These are phyloP conservation scores for Tineola bisselliella DNA, from an alignment of 2,888 invertebrate genomes.

Conservation along the genomic window DNA sequence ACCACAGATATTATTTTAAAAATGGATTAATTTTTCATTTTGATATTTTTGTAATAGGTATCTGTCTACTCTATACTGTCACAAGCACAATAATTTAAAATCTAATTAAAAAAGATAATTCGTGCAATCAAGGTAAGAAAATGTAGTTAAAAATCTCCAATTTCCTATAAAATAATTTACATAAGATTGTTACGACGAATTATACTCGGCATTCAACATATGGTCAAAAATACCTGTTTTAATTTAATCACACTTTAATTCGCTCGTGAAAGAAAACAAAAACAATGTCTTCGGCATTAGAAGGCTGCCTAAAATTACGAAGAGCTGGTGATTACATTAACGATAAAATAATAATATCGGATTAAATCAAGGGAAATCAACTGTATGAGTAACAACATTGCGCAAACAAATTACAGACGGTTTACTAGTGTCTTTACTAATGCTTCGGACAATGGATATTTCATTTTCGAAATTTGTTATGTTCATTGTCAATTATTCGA, in stretches of 20 bases:
- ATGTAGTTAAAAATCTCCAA: too few species aligned
- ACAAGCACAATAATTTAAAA: too few species aligned
- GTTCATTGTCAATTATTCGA: not conserved
- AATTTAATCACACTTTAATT: not conserved
- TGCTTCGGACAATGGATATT: constrained; percentile 3
- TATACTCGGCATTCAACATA: too few species aligned
- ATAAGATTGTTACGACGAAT: too few species aligned
- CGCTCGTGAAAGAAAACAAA: not conserved
- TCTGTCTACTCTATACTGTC: too few species aligned
- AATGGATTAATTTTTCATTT: too few species aligned
- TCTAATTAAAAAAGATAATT: too few species aligned
- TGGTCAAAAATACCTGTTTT: not conserved
- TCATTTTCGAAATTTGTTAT: not conserved
- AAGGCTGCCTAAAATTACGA: constrained; percentile 3
- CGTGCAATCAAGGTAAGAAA: too few species aligned
- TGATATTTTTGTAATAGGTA: too few species aligned
- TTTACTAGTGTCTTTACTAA: not conserved
- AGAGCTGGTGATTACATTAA: constrained; percentile 15
- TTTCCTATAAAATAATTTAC: too few species aligned
- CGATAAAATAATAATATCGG: constrained; percentile 16
- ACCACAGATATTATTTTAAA: too few species aligned
- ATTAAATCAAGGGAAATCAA: constrained; percentile 13
- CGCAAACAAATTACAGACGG: not conserved
- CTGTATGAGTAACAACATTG: constrained; percentile 9
- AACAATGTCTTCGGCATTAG: not conserved